Conservation (phyloP, 2,888 invertebrate species). For the Spodoptera picta region DNA sequence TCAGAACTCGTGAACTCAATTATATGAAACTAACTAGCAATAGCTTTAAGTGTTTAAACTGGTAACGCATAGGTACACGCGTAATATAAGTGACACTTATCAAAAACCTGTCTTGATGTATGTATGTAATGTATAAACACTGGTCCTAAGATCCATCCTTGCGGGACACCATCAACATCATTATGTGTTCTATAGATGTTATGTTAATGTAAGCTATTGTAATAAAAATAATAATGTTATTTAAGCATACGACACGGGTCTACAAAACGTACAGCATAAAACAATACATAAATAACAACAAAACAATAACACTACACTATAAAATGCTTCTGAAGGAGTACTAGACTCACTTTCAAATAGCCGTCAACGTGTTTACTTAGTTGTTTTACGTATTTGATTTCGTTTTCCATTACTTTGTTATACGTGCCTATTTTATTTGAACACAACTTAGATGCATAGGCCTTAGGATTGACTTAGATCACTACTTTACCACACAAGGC, state of each 20-base stretch:
- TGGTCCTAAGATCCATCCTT: constrained; percentile 69
- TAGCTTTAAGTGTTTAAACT: constrained; percentile 87
- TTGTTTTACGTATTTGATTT: constrained; percentile 82
- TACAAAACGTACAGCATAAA: constrained; percentile 60
- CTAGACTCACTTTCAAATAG: constrained; percentile 85
- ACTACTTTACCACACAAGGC: constrained; percentile 87
- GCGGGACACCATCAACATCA: constrained; percentile 69
- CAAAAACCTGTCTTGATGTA: constrained; percentile 50
- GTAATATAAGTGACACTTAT: constrained; percentile 68
- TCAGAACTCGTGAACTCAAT: constrained; percentile 70
- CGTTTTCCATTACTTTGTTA: constrained; percentile 74
- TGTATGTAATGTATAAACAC: constrained; percentile 59
- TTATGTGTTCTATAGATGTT: constrained; percentile 56
- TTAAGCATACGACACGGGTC: constrained; percentile 59
- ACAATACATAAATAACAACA: constrained; percentile 66
- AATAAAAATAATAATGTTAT: constrained; percentile 56
- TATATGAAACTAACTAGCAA: constrained; percentile 64
- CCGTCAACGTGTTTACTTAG: constrained; percentile 85
- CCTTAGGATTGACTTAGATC: constrained; percentile 87
- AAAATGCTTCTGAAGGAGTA: constrained; percentile 84
- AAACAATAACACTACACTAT: constrained; percentile 82
- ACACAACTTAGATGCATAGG: constrained; percentile 88
- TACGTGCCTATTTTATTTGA: constrained; percentile 85
- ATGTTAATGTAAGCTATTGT: constrained; percentile 60
- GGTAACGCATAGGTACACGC: constrained; percentile 80